Conservation (phyloP, 1,140 invertebrate species). For the Diabrotica virgifera region DNA sequence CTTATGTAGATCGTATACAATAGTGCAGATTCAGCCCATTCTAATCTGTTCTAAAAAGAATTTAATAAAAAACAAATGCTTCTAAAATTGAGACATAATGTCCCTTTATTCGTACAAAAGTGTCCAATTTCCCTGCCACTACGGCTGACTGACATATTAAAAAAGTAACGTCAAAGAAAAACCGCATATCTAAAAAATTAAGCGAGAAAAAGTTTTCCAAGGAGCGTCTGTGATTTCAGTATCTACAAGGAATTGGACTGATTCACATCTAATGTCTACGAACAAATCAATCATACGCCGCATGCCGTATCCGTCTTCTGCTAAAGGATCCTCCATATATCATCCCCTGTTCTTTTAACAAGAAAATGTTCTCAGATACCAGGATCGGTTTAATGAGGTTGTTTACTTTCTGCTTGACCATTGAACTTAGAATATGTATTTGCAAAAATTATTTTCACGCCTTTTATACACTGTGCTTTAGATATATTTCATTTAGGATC, state of each 20-base stretch:
- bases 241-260: constrained; percentile 37
- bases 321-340: constrained; percentile 16
- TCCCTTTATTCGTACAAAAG: constrained; percentile 33
- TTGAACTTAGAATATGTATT: too few species aligned
- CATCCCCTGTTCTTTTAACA: constrained; percentile 15
- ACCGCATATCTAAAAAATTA: constrained; percentile 42
- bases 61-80: constrained; percentile 12
- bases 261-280: constrained; percentile 43
- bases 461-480: too few species aligned
- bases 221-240: constrained; percentile 34
- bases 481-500: too few species aligned
- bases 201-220: constrained; percentile 39
- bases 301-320: constrained; percentile 25
- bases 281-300: constrained; percentile 43
- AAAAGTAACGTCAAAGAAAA: constrained; percentile 42
- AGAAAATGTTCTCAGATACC: not conserved
- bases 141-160: constrained; percentile 41
- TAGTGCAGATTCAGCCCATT: too few species aligned
- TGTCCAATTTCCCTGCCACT: constrained; percentile 42
- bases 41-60: too few species aligned
- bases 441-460: too few species aligned
- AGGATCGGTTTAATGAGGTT: too few species aligned
- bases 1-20: too few species aligned
- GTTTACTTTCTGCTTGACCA: too few species aligned
- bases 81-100: constrained; percentile 33